Evolutionary conservation across 2,113 vertebrate genomes (phyloP).

Genomic region (Pygoscelis adeliae): DNA sequence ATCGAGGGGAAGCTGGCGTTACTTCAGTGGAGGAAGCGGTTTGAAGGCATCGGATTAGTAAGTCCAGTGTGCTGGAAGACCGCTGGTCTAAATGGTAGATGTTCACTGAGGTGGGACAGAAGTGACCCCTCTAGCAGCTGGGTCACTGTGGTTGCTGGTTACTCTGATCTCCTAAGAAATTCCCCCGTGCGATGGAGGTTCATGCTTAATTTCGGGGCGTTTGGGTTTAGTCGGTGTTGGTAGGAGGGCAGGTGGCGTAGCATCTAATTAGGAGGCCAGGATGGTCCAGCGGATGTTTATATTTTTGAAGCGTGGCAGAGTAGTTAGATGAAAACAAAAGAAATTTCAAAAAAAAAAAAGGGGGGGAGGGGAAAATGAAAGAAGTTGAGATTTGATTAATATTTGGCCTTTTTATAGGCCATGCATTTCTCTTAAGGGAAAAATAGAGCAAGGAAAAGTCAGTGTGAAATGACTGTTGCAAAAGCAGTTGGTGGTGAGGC

Average conservation of each 20-base stretch:
- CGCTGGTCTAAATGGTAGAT: background rate
- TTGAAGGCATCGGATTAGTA: background rate
- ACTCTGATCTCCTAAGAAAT: background rate
- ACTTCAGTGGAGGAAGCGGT: background rate
- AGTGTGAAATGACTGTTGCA: background rate
- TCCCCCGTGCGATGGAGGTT: background rate
- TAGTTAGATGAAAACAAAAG: background rate
- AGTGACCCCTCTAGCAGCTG: background rate
- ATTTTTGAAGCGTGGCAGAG: fast-evolving
- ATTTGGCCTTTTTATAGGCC: background rate
- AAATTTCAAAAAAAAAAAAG: background rate
- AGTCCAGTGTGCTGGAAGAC: background rate
- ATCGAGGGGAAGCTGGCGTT: background rate
- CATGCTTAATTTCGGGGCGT: fast-evolving
- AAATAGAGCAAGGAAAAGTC: background rate
- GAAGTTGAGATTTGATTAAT: background rate
- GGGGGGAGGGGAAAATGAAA: background rate
- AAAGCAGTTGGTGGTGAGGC: background rate
- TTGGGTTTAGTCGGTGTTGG: background rate
- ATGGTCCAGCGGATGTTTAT: fast-evolving
- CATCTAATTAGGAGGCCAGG: background rate
- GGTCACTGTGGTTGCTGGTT: background rate
- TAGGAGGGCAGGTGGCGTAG: no score
- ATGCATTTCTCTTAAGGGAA: fast-evolving
- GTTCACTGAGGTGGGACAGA: background rate